phyloP scores from a whole-genome alignment of 2,113 vertebrate species.

The Sceloporus tristichus region DNA sequence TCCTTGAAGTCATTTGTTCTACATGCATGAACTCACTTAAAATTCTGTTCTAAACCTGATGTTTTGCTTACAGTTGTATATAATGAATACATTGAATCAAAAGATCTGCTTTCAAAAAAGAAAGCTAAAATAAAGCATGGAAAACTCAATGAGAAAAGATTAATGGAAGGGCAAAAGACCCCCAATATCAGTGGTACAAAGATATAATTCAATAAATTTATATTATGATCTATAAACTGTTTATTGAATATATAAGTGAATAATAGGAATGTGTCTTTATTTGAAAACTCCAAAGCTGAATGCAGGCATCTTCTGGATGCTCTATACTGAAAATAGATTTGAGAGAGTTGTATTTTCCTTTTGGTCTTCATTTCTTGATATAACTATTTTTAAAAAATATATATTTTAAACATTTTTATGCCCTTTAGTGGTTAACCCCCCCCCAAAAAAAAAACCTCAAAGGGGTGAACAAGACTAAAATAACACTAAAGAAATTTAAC shows the following conservation, averaged over 20 bases:
- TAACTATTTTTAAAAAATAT: no score
- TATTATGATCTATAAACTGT: constrained; percentile 17
- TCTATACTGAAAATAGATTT: not conserved
- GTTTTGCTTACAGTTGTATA: constrained; percentile 11
- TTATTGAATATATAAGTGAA: not conserved
- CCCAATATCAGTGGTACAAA: not conserved
- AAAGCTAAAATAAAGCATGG: not conserved
- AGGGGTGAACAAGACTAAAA: no score
- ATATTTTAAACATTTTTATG: no score
- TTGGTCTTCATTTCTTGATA: not conserved
- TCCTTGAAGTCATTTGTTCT: constrained; percentile 7
- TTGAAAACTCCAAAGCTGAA: constrained; percentile 30
- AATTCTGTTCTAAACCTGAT: constrained; percentile 14
- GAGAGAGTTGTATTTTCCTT: not conserved
- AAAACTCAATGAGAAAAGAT: constrained; percentile 16
- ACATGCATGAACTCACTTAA: not conserved
- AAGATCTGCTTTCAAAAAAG: constrained; percentile 19
- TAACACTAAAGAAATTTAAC: no score
- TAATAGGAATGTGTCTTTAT: not conserved
- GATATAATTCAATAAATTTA: constrained; percentile 27
- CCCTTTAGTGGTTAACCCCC: no score
- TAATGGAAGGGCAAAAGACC: not conserved
- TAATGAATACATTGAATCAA: constrained; percentile 3
- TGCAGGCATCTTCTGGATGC: not conserved
- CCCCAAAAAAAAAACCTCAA: no score